Evolutionary conservation across 1,140 invertebrate genomes (phyloP).

Genomic region (Myzus persicae): DNA sequence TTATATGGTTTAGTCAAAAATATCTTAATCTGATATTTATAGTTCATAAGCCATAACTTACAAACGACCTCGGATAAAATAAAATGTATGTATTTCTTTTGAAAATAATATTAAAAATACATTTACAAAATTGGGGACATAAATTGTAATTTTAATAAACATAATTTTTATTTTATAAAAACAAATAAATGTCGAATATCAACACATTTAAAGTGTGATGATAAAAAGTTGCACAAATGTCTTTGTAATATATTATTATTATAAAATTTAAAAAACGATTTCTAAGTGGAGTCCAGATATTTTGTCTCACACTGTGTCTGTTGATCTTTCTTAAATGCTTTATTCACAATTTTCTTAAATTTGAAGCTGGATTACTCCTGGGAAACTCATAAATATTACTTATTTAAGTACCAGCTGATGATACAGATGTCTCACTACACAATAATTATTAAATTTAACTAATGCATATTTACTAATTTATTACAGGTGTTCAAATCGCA

Average conservation of each 20-base stretch:
- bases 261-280: neutral
- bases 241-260: too few relatives aligned
- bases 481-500: constrained; percentile 77
- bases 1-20: neutral
- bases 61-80: neutral
- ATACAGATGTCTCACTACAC: neutral
- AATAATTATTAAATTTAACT: constrained; percentile 10
- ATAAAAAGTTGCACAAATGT: neutral
- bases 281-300: neutral
- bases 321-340: neutral
- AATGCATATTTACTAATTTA: neutral
- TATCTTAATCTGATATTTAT: neutral
- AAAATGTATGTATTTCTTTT: neutral
- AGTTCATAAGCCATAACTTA: neutral
- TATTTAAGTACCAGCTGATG: neutral
- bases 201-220: neutral
- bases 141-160: neutral
- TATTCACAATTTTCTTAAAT: neutral
- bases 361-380: neutral
- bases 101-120: neutral
- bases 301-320: neutral
- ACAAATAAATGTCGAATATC: neutral
- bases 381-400: neutral
- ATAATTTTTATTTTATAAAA: neutral
- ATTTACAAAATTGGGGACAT: neutral